These are phyloP conservation scores for Galerucella pusilla DNA, from an alignment of 2,888 invertebrate species.

Conservation along the genomic window DNA sequence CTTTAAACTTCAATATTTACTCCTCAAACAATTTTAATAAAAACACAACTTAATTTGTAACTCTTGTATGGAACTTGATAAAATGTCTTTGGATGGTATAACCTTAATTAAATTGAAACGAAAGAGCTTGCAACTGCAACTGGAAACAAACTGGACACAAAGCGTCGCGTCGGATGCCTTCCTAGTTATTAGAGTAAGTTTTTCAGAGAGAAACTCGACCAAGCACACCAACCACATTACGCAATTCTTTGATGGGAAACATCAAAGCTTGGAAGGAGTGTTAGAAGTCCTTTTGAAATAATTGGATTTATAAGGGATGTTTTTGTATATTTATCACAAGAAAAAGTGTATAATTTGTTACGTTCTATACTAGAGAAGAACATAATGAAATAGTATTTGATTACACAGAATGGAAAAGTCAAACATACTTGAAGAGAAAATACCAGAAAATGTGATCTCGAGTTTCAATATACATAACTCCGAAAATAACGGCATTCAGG, in stretches of 20 bases:
- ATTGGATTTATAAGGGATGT: conserved; percentile 11
- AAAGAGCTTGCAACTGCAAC: conserved; percentile 1
- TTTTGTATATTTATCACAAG: background rate
- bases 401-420: too few relatives aligned
- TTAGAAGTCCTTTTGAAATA: conserved; percentile 13
- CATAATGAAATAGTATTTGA: too few relatives aligned
- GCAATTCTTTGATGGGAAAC: conserved; percentile 29
- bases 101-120: background rate
- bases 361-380: background rate
- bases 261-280: conserved; percentile 26
- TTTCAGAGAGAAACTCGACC: conserved; percentile 23
- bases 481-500: too few relatives aligned
- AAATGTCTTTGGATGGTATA: background rate
- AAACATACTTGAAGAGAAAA: too few relatives aligned
- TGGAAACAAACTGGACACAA: conserved; percentile 5
- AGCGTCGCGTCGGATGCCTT: background rate
- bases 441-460: too few relatives aligned
- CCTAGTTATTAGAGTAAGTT: conserved; percentile 23
- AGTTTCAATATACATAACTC: too few relatives aligned
- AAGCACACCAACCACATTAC: conserved; percentile 25
- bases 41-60: too few relatives aligned
- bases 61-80: background rate
- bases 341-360: background rate
- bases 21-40: too few relatives aligned
- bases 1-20: background rate